Evolutionary conservation across 2,888 invertebrate species (phyloP).

Genomic region (Acrobeloides nanus): DNA sequence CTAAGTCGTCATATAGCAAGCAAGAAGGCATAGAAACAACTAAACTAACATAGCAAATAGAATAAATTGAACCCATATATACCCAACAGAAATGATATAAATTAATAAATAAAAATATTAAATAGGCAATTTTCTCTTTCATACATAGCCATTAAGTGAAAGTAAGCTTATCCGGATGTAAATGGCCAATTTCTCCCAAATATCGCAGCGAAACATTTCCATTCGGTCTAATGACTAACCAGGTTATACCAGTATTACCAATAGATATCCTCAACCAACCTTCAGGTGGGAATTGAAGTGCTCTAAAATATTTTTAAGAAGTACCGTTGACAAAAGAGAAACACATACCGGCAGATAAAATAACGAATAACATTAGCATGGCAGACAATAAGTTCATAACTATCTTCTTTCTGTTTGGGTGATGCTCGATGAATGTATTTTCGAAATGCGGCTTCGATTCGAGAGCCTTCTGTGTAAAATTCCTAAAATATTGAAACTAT

Average conservation of each 20-base stretch:
- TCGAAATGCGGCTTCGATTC: conserved; percentile 72
- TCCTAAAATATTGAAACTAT: conserved; percentile 30
- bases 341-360: conserved; percentile 76
- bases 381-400: conserved; percentile 83
- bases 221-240: conserved; percentile 73
- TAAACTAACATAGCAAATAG: no score
- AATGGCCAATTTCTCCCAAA: conserved; percentile 82
- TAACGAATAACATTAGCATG: conserved; percentile 96
- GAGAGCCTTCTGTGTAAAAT: conserved; percentile 43
- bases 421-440: conserved; percentile 84
- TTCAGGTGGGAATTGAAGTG: conserved; percentile 89
- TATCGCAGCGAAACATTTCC: conserved; percentile 75
- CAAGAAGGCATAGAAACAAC: no score
- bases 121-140: not conserved
- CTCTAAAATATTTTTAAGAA: conserved; percentile 61
- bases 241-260: conserved; percentile 86
- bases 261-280: conserved; percentile 87
- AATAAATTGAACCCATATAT: no score
- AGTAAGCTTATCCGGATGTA: conserved; percentile 66
- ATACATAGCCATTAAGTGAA: no score
- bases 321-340: no score
- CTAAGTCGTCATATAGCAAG: no score
- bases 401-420: conserved; percentile 69
- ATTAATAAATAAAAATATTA: not conserved
- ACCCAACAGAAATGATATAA: no score